Percentiles rank a stretch among this genome's conserved stretches.
phyloP scores from a whole-genome alignment of 2,797 vertebrate genomes.

The Cebuella pygmaea region DNA sequence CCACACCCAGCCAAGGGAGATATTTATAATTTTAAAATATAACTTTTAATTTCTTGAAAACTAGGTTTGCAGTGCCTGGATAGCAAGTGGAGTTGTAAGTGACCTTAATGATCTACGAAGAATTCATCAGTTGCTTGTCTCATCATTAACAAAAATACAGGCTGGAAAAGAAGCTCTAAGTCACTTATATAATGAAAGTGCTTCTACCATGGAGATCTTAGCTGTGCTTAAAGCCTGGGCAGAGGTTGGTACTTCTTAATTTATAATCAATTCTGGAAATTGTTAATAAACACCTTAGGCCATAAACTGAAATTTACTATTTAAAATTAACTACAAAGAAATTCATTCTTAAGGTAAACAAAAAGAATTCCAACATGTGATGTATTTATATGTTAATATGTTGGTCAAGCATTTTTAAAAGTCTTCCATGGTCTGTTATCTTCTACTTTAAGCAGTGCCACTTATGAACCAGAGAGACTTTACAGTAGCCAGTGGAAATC shows the following conservation, averaged over 20 bases:
- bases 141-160: slow-evolving; percentile 92
- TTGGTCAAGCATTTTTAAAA: background rate
- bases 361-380: background rate
- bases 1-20: background rate
- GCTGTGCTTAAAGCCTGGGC: slow-evolving; percentile 98
- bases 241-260: slow-evolving; percentile 87
- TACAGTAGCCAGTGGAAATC: slow-evolving; percentile 31
- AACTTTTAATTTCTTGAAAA: slow-evolving; percentile 53
- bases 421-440: background rate
- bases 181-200: slow-evolving; percentile 93
- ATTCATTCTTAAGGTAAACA: slow-evolving; percentile 32
- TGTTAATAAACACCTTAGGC: slow-evolving; percentile 1
- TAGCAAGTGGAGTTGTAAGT: slow-evolving; percentile 94
- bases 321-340: background rate
- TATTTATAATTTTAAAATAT: slow-evolving; percentile 38
- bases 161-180: slow-evolving; percentile 86
- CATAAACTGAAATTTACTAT: slow-evolving; percentile 21
- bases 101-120: slow-evolving; percentile 93
- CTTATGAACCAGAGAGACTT: slow-evolving; percentile 13
- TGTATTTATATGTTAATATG: background rate
- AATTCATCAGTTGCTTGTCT: slow-evolving; percentile 93
- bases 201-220: slow-evolving; percentile 93
- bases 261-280: background rate
- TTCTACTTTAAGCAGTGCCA: background rate
- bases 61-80: slow-evolving; percentile 97